Evolutionary conservation across 2,888 invertebrate species (phyloP), one percentile per base, ranked within the genome.

Genomic region (Nymphalis polychloros): DNA sequence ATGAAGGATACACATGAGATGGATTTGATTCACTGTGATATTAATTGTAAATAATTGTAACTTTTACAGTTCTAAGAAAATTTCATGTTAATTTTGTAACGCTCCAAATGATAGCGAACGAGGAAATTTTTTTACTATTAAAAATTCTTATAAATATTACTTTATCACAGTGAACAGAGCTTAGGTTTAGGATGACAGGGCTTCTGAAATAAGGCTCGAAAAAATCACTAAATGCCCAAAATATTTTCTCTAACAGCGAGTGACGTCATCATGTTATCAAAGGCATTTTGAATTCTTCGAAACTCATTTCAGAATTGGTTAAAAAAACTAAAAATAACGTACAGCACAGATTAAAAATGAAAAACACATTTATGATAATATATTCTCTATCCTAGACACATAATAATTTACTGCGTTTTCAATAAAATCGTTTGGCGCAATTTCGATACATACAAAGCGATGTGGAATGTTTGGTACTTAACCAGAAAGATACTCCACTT

Each of bases 111-210:
- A 50, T 20, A 50, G 31, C 31, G 46, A 68, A 60, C 53, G 61
- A 46, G 27, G 65, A 59, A 48, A 59, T 59, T 66, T 59, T 65
- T 67, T 65, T 68, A 65, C 55, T 53, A 62, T 69, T 71, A 60
- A 67, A 64, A 59, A 68, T 61, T 55, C 68, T 72, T 68, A 69
- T 61, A 70, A 71, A 64, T 73, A 70, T 78, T 75, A 76, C 74
- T 79, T 82, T 84, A 87, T 87, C 89, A 88, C 88, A 88, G 87
- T 87, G 88, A 89, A 89, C 82, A 82, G 79, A 83, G 79, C 76
- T 78, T 81, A 81, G 76, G 77, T 72, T 69, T 73, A 73, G 75
- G 73, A 71, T 73, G 76, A 75, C 31, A 71, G 72, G 66, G 59
- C 65, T 70, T 70, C 70, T 65, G 63, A 62, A 71, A 69, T 59